Base-by-base conservation (phyloP, 1,140 invertebrate genomes). In the Drosophila rhopaloa region DNA sequence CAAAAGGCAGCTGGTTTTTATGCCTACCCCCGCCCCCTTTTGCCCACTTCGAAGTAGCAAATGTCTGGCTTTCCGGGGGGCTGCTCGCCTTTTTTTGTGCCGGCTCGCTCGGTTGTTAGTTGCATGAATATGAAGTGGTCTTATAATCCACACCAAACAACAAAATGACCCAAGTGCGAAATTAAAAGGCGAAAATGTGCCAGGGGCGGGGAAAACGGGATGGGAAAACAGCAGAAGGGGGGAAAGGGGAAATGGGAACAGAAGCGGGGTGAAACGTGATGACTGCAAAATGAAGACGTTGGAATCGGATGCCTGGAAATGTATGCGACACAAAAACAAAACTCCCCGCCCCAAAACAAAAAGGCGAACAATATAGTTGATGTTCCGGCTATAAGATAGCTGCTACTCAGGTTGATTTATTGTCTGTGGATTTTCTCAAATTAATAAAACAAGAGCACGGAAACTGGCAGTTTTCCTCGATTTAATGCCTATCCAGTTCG, bases 81-180 rank as follows among this genome's bases (percentile, higher is more conserved):
- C n/a, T 32, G 67, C 16, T 43, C 55, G 13, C 32, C 29, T 27
- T 58, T 48, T 65, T 57, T 37, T 55, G 70, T 67, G 54, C 71
- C 35, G 59, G 65, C 55, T 48, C 57, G 57, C 50, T 59, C 79
- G 62, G 79, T 83, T 89, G 83, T 88, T 88, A 88, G 84, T 89
- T 88, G 84, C 83, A 88, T 88, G 83, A 88, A 88, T 88, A 88
- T 88, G 83, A 88, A 88, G 83, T 88, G 83, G 83, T 88, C 83
- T 88, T 88, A 88, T 88, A 88, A 88, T 88, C 83, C 83, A 88
- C 83, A 88, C 83, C 84, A 88, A 88, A 88, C 84, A 89, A 88
- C 83, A 88, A 88, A 88, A 88, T 88, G 83, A 88, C 83, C 83
- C 83, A 88, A 88, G 83, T 88, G 83, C 83, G 83, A 88, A 88